Base-by-base conservation (phyloP, 2,888 invertebrate species). In the Dorcus hopei region DNA sequence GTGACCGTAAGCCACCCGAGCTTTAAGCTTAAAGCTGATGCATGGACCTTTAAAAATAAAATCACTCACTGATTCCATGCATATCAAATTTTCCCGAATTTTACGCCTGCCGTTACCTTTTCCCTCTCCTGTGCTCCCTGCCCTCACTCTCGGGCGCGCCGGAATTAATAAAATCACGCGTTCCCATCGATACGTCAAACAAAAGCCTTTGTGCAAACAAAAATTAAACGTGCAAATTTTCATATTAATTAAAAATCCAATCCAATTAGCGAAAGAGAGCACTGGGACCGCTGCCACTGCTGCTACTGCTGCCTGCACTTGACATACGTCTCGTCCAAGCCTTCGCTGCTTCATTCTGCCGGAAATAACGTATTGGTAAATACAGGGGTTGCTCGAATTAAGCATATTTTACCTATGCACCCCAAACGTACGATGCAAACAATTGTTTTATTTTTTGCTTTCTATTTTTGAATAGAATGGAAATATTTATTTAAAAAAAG, bases 161-260 rank as follows among this genome's bases (percentile, higher is more conserved):
- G 38, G 47, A 47, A 54, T 41, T 42, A 49, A 23, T 11, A 41
- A 53, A 54, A 56, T 45, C 51, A 57, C 49, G 57, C 57, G 53
- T 61, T 55, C 55, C 54, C 61, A 65, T 63, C 66, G 63, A 68
- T 68, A 64, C 61, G 60, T 62, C 67, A 61, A 63, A 67, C 61
- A 65, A 68, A 63, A 55, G 60, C 59, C 54, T 64, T 58, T 54
- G 59, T 67, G 64, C 62, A 58, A 57, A 64, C 61, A 66, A 61
- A 66, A 68, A 70, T 71, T 70, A 72, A 73, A 72, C 68, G 72
- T 69, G 73, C 72, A 72, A 75, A 78, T 77, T 77, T 78, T 77
- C 76, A 76, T 77, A 77, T 78, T 78, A 78, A 78, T 78, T 78
- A 78, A 77, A 77, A 78, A 77, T 76, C 75, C 74, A 72, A 77